Percentiles rank a stretch among this genome's conserved stretches.
Conservation (phyloP, 2,113 vertebrate genomes). For the Alexandromys fortis region DNA sequence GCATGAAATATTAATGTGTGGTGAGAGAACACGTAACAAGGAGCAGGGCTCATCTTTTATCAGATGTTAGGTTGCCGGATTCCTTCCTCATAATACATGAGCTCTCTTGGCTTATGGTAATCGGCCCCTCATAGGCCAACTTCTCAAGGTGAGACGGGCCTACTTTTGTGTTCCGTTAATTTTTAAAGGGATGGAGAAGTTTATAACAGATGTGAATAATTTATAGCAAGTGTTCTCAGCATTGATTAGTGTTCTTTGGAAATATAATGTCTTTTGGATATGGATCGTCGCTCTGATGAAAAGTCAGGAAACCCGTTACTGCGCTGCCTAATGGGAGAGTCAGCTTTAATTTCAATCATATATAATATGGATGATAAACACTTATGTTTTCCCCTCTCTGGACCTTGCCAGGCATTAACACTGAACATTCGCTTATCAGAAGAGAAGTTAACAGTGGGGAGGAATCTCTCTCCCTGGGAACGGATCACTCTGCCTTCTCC, state of each 20-base stretch:
- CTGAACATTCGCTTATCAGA: slow-evolving; percentile 50
- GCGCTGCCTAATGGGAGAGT: slow-evolving; percentile 78
- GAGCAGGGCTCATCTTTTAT: slow-evolving; percentile 73
- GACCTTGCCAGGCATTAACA: slow-evolving; percentile 70
- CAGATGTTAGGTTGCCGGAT: slow-evolving; percentile 59
- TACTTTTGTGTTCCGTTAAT: neutral
- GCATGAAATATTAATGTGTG: slow-evolving; percentile 90
- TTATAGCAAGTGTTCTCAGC: slow-evolving; percentile 84
- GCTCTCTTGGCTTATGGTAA: neutral
- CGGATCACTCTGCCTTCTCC: neutral
- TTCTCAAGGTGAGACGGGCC: slow-evolving; percentile 73
- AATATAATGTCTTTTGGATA: slow-evolving; percentile 83
- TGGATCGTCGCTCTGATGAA: slow-evolving; percentile 81
- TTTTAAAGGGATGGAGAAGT: slow-evolving; percentile 82
- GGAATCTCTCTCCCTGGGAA: neutral
- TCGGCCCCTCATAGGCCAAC: slow-evolving; percentile 59
- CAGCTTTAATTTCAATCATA: slow-evolving; percentile 76
- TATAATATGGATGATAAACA: slow-evolving; percentile 63
- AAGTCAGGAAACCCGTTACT: slow-evolving; percentile 79
- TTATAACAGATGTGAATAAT: slow-evolving; percentile 86
- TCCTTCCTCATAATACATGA: slow-evolving; percentile 71
- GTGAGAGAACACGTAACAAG: slow-evolving; percentile 80
- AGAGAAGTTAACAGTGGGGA: slow-evolving; percentile 72
- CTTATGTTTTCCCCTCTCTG: slow-evolving; percentile 52
- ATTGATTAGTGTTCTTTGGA: slow-evolving; percentile 83